Conservation (phyloP, 2,113 vertebrate species). For the Pterocles orientalis region DNA sequence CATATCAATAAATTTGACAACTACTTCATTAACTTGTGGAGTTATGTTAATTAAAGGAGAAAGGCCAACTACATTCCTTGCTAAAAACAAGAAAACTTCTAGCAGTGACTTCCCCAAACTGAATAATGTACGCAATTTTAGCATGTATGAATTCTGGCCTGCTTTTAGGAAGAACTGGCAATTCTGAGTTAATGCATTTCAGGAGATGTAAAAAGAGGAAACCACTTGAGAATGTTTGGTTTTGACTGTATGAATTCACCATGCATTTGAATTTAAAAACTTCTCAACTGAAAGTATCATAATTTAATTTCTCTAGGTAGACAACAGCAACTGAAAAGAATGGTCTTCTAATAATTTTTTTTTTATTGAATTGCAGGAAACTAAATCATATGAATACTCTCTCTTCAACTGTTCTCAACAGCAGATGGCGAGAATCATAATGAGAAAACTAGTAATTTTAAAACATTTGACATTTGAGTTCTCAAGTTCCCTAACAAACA, state of each 20-base stretch:
- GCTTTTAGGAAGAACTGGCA: not conserved
- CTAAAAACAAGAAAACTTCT: not conserved
- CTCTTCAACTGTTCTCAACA: not conserved
- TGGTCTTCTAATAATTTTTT: conserved; percentile 19
- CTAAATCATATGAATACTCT: not conserved
- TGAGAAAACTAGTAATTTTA: not conserved
- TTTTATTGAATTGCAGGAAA: conserved; percentile 12
- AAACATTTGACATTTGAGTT: not conserved
- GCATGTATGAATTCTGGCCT: not conserved
- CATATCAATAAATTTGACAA: not conserved
- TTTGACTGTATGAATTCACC: not conserved
- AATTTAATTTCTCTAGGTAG: not conserved
- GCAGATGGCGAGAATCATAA: not conserved
- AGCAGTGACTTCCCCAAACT: not conserved
- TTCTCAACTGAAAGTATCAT: not conserved
- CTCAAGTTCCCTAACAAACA: not conserved
- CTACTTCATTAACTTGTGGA: not conserved
- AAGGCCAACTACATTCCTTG: not conserved
- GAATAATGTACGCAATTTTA: not conserved
- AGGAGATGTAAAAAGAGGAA: not conserved
- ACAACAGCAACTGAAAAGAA: conserved; percentile 14
- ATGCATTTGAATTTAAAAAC: not conserved
- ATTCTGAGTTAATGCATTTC: not conserved
- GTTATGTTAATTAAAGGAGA: not conserved
- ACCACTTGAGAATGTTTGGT: not conserved